These are phyloP conservation scores for Hippocampus mohnikei DNA, from an alignment of 2,113 vertebrate species.

Conservation along the genomic window DNA sequence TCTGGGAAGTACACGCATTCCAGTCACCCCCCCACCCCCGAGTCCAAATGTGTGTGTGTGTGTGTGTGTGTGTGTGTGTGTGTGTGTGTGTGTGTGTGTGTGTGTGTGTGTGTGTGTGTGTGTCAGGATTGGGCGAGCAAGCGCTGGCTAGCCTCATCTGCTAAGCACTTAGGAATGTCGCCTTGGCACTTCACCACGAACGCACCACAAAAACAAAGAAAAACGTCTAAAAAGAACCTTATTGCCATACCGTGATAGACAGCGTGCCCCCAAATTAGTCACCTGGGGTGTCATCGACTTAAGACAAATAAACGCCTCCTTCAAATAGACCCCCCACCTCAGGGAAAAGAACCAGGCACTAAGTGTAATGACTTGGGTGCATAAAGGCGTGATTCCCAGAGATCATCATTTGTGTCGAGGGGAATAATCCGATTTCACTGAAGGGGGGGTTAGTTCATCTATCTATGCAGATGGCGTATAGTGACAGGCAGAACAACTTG, in stretches of 20 bases:
- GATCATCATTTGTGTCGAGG: not conserved
- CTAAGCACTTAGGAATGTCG: slow-evolving; percentile 58
- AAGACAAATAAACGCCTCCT: not conserved
- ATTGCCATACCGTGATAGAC: slow-evolving; percentile 3
- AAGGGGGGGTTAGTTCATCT: not conserved
- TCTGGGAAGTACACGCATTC: slow-evolving; percentile 57
- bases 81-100: not conserved
- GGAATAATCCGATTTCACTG: not conserved
- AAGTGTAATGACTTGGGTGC: not conserved
- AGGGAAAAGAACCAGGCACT: not conserved
- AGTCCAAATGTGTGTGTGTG: slow-evolving; percentile 15
- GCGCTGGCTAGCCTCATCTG: slow-evolving; percentile 33
- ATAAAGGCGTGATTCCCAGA: not conserved
- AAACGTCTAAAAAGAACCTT: not conserved
- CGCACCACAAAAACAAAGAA: not conserved
- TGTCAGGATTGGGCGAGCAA: slow-evolving; percentile 6
- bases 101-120: slow-evolving; percentile 19
- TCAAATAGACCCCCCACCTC: not conserved
- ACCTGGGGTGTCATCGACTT: not conserved
- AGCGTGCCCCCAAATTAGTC: slow-evolving; percentile 3
- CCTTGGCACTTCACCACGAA: slow-evolving; percentile 38
- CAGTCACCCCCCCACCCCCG: slow-evolving; percentile 23
- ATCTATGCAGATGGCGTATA: too few relatives aligned
- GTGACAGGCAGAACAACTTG: too few relatives aligned
- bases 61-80: too few relatives aligned